Evolutionary conservation across 1,140 invertebrate genomes (phyloP).

Genomic region (Oedothorax gibbosus): DNA sequence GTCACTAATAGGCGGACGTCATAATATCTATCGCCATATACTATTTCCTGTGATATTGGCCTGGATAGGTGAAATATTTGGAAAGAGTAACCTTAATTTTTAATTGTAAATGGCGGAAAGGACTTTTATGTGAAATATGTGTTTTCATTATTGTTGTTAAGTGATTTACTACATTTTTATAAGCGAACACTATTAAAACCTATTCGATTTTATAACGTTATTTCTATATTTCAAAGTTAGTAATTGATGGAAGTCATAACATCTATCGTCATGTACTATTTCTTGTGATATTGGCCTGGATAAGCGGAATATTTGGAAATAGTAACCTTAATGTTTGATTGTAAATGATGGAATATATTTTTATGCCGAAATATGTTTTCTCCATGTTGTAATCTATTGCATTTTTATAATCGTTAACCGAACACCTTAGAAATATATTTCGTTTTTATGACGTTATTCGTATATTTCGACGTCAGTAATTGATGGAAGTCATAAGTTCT

Average conservation of each 20-base stretch:
- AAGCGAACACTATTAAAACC: slow-evolving; percentile 38
- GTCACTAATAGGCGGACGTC: slow-evolving; percentile 8
- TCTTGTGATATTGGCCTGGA: slow-evolving; percentile 15
- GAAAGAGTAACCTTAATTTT: too few relatives aligned
- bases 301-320: too few relatives aligned
- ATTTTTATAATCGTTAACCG: too few relatives aligned
- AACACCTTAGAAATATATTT: slow-evolving; percentile 42
- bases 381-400: too few relatives aligned
- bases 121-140: too few relatives aligned
- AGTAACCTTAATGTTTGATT: too few relatives aligned
- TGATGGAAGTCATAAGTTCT: background rate
- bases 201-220: background rate
- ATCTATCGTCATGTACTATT: background rate
- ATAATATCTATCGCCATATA: background rate
- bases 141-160: too few relatives aligned
- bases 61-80: too few relatives aligned
- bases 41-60: background rate
- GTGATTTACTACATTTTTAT: too few relatives aligned
- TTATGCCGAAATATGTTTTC: too few relatives aligned
- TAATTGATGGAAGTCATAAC: background rate
- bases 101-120: too few relatives aligned
- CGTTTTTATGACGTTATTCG: background rate
- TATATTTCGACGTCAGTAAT: slow-evolving; percentile 5
- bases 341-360: too few relatives aligned
- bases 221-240: slow-evolving; percentile 1